Evolutionary conservation across 1,140 invertebrate genomes (phyloP).

Genomic region (Pristionchus pacificus): DNA sequence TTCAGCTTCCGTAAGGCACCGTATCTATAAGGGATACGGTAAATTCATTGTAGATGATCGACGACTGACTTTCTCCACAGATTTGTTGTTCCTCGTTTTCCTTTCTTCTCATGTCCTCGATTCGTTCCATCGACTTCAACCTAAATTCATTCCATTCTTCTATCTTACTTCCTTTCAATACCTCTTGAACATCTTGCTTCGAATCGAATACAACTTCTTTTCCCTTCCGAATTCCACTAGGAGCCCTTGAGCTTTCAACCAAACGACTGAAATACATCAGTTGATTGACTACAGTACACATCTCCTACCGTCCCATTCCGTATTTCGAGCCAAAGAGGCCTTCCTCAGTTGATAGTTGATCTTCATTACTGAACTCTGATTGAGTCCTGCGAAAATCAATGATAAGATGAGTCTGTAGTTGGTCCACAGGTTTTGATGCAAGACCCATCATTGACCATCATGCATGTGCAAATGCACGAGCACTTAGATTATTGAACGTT

Average conservation of each 20-base stretch:
- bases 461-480: too few relatives aligned
- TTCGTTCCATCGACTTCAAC: not conserved
- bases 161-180: not conserved
- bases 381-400: too few relatives aligned
- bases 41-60: not conserved
- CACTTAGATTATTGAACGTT: too few relatives aligned
- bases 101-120: not conserved
- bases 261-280: not conserved
- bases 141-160: not conserved
- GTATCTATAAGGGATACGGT: not conserved
- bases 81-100: not conserved
- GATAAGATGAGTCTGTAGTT: too few relatives aligned
- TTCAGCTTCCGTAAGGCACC: not conserved
- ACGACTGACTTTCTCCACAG: not conserved
- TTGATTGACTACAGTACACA: too few relatives aligned
- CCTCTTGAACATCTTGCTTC: not conserved
- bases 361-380: too few relatives aligned
- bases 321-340: not conserved
- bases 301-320: not conserved
- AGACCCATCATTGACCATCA: too few relatives aligned
- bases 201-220: not conserved
- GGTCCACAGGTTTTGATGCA: too few relatives aligned
- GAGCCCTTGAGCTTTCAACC: not conserved
- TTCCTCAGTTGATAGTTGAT: not conserved
- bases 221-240: too few relatives aligned